Evolutionary conservation across 2,113 vertebrate species (phyloP), one percentile per base, ranked within the genome.

Genomic region (Andinoacara biseriatus): DNA sequence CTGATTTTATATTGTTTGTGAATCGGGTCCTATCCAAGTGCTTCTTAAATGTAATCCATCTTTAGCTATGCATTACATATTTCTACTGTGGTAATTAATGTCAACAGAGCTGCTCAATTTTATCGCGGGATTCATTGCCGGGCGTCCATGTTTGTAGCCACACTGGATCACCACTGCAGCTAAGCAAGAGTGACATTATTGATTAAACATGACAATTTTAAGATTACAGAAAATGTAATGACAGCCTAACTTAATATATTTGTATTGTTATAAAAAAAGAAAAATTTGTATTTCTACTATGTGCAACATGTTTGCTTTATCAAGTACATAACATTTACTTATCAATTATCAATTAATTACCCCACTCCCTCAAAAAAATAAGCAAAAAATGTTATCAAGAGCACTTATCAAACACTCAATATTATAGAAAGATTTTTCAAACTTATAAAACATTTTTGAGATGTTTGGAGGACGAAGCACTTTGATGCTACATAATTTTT

Each of bases 341-440:
- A 52, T 52, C 26, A 38, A 38, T 38, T 38, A 38, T 9, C 35
- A 10, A 38, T 3, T 9, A 38, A 38, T 38, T 9, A 38, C 7
- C 33, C 35, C 35, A 9, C 35, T 24, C 24, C 17, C 17, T 9
- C 10, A 18, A 26, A 18, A 67, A 1, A 7, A 38, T 10, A 38
- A 38, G 9, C 35, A 11, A 43, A 76, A 40, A 72, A 17, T 20
- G 31, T 49, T 35, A 35, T 46, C 24, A 59, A 72, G 22, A 33
- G 18, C 5, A 29, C 38, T 52, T 81, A 59, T 24, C 24, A 10
- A 29, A 7, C 15, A 5, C 13, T 49, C 26, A 52, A 31, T 24
- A 74, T 61, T 54, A 56, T n/a, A 60, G 58, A 18, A 59, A 40
- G 31, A 52, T 61, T 67, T 67, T 18, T 84, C 77, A 58, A 29